Conservation (phyloP, 2,888 invertebrate genomes). For the Andrena hattorfiana region DNA sequence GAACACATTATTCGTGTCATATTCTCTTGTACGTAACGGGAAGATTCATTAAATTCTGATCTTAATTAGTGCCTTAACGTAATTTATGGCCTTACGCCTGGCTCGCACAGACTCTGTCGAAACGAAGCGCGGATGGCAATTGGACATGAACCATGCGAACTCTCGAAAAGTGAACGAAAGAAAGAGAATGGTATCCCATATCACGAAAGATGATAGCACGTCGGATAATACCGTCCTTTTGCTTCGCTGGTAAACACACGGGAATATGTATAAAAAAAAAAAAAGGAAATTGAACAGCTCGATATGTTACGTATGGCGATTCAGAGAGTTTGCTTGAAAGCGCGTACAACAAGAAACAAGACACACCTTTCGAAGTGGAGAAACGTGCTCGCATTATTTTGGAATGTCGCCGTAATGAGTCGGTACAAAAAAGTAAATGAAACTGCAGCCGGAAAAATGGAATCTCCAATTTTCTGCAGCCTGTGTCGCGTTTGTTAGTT, state of each 20-base stretch:
- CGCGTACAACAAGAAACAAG: slow-evolving; percentile 31
- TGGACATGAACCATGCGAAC: slow-evolving; percentile 17
- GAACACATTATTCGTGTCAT: slow-evolving; percentile 14
- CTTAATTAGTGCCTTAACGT: slow-evolving; percentile 64
- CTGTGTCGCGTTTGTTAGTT: slow-evolving; percentile 47
- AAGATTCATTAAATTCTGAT: slow-evolving; percentile 48
- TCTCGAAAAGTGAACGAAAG: background rate
- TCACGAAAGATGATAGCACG: slow-evolving; percentile 7
- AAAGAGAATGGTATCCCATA: background rate
- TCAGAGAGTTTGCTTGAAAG: slow-evolving; percentile 11
- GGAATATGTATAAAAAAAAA: slow-evolving; percentile 45
- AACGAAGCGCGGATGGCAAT: slow-evolving; percentile 47
- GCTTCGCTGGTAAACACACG: slow-evolving; percentile 10
- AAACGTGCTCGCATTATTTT: slow-evolving; percentile 39
- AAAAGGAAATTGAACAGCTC: slow-evolving; percentile 35
- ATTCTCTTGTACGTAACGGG: slow-evolving; percentile 23
- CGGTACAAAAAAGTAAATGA: slow-evolving; percentile 46
- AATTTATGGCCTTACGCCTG: slow-evolving; percentile 59
- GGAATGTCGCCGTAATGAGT: slow-evolving; percentile 62
- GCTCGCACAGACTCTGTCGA: slow-evolving; percentile 32
- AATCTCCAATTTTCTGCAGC: slow-evolving; percentile 37
- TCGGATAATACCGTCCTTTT: slow-evolving; percentile 3
- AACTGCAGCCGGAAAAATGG: slow-evolving; percentile 20
- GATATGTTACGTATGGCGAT: background rate
- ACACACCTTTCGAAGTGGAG: slow-evolving; percentile 14